Evolutionary conservation across 2,113 vertebrate species (phyloP).

Genomic region (Falco punctatus): DNA sequence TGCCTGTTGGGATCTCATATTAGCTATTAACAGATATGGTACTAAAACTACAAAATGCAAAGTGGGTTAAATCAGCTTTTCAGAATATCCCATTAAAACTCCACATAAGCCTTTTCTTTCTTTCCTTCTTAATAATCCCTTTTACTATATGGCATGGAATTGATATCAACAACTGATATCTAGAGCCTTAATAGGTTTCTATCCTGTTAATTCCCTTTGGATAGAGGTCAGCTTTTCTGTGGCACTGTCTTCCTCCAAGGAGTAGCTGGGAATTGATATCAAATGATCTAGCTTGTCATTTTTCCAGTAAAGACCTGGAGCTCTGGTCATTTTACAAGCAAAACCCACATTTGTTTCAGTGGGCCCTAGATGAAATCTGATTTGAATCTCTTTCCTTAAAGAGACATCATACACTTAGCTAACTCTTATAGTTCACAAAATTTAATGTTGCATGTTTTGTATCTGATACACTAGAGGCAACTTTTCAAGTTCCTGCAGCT

Average conservation of each 20-base stretch:
- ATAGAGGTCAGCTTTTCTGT: not conserved
- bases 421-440: slow-evolving; percentile 60
- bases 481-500: slow-evolving; percentile 68
- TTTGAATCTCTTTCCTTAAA: slow-evolving; percentile 58
- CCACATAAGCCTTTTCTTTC: not conserved
- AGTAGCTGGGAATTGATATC: not conserved
- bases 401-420: slow-evolving; percentile 43
- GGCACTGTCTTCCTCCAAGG: not conserved
- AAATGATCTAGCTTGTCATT: not conserved
- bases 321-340: not conserved
- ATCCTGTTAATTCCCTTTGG: not conserved
- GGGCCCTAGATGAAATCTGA: not conserved
- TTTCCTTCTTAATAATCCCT: not conserved
- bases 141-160: not conserved
- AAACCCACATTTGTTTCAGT: slow-evolving; percentile 6
- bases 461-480: slow-evolving; percentile 60
- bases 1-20: not conserved
- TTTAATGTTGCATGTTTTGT: slow-evolving; percentile 53
- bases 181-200: not conserved
- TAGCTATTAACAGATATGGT: not conserved
- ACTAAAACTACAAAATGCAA: slow-evolving; percentile 9
- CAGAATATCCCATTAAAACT: not conserved
- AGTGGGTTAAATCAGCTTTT: not conserved
- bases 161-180: not conserved
- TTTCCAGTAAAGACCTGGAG: not conserved